Base-by-base conservation (phyloP, 2,888 invertebrate species). In the Azorinus chamasolen region DNA sequence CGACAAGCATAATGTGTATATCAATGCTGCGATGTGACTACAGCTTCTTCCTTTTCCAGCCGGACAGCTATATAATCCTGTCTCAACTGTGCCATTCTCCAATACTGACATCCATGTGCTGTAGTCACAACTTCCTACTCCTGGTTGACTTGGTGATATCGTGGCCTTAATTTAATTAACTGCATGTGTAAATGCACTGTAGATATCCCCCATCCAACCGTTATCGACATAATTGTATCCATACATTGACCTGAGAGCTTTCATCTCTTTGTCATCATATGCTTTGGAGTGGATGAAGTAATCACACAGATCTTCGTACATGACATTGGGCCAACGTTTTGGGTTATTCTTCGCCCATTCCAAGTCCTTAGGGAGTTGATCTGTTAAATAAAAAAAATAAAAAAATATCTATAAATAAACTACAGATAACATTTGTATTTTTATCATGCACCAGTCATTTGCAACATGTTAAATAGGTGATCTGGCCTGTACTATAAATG, bases 191-290 rank as follows among this genome's bases (percentile, higher is more conserved):
- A 3, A 1, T 3, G 48, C 20, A 12, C 0, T 10, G 12, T 22
- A 41, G 1, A 69, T 69, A 20, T 75, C 68, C 1, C 54, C 45
- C 54, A 70, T 48, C 69, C 69, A 75, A 8, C 64, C 70, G 62
- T 55, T 71, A 22, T 71, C 57, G 0, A 70, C 46, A 53, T 72
- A 65, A 14, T 73, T 78, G 22, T 73, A 78, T 14, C 45, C 73
- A 65, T 69, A 69, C 12, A 57, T 4, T 12, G 70, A 50, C 6
- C 73, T 22, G 39, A 71, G 71, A 16, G 76, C 27, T 45, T 63
- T 62, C 62, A 75, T 48, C 16, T 24, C 51, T 55, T 70, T 64
- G 16, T 70, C 75, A 55, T 75, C 69, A 54, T 69, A 75, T 10
- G 75, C 63, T 51, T 75, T 69, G 1, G 57, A 63, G 18, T 43